Evolutionary conservation across 2,888 invertebrate genomes (phyloP).

Genomic region (Alloscopus bannaensis): DNA sequence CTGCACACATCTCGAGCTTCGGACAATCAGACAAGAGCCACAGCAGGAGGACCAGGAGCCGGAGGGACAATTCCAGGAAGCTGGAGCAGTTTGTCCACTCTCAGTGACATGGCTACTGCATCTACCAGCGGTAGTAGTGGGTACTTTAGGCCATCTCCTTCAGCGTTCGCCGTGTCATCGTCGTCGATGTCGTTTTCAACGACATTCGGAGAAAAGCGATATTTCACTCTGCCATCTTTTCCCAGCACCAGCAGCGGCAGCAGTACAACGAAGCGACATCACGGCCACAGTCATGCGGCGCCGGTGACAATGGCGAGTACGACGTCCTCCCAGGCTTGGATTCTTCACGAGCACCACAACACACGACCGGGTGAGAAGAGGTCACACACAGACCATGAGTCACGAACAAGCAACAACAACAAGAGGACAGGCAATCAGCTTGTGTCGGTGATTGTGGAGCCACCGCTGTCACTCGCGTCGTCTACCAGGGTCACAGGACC

Average conservation of each 20-base stretch:
- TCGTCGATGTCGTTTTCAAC: neutral
- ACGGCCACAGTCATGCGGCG: neutral
- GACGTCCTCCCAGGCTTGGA: slow-evolving; percentile 24
- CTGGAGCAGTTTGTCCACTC: slow-evolving; percentile 43
- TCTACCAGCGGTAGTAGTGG: slow-evolving; percentile 10
- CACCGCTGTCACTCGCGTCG: slow-evolving; percentile 56
- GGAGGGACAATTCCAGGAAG: slow-evolving; percentile 29
- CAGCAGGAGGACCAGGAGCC: neutral
- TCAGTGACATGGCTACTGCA: slow-evolving; percentile 21
- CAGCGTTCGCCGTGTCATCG: slow-evolving; percentile 21
- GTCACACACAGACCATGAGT: slow-evolving; percentile 14
- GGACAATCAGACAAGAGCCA: slow-evolving; percentile 37
- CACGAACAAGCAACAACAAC: slow-evolving; percentile 31
- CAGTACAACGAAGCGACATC: slow-evolving; percentile 21
- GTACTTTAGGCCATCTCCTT: slow-evolving; percentile 38
- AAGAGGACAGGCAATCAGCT: slow-evolving; percentile 35
- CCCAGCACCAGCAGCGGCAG: neutral
- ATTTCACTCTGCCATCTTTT: slow-evolving; percentile 2
- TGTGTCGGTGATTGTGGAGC: slow-evolving; percentile 43
- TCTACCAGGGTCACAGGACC: slow-evolving; percentile 75
- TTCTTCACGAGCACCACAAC: slow-evolving; percentile 1
- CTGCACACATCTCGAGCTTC: slow-evolving; percentile 39
- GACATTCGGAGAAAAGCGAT: neutral
- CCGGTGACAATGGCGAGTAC: slow-evolving; percentile 10
- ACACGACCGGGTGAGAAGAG: slow-evolving; percentile 24